Evolutionary conservation across 35 echinoderm and acorn worm species (phyloP).

Genomic region (Apostichopus californicus): DNA sequence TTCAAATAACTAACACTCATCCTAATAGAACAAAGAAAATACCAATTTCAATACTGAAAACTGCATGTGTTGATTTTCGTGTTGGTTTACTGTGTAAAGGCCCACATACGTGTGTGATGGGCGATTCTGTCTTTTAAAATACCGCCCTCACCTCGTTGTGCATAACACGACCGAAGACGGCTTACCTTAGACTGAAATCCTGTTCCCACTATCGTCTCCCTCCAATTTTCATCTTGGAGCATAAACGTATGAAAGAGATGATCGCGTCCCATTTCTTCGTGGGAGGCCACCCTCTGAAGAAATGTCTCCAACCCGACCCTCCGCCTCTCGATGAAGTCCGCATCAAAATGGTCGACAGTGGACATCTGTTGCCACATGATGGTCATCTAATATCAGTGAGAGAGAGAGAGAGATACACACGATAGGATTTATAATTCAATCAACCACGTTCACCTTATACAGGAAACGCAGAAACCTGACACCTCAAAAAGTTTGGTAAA

Average conservation of each 20-base stretch:
- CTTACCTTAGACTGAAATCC: constrained; percentile 97
- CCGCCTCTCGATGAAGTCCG: constrained; percentile 93
- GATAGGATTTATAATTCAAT: no score
- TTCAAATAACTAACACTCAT: no score
- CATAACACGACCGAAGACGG: background rate
- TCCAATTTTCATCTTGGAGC: constrained; percentile 93
- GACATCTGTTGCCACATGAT: constrained; percentile 95
- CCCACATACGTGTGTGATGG: no score
- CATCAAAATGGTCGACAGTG: constrained; percentile 99
- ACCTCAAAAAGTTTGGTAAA: no score
- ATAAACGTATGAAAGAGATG: constrained; percentile 90
- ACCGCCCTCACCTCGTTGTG: no score
- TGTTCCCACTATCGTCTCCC: constrained; percentile 72
- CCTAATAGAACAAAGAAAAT: no score
- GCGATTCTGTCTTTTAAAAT: no score
- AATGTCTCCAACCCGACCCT: constrained; percentile 87
- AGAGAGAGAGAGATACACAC: background rate
- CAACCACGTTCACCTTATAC: no score
- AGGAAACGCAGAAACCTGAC: no score
- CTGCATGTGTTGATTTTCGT: no score
- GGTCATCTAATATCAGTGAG: constrained; percentile 70
- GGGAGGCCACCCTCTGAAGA: constrained; percentile 81
- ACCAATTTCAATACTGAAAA: no score
- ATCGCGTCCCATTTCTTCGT: constrained; percentile 75
- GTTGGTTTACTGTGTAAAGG: no score